phyloP scores from a whole-genome alignment of 1,140 invertebrate species.

The Trichogramma pretiosum region DNA sequence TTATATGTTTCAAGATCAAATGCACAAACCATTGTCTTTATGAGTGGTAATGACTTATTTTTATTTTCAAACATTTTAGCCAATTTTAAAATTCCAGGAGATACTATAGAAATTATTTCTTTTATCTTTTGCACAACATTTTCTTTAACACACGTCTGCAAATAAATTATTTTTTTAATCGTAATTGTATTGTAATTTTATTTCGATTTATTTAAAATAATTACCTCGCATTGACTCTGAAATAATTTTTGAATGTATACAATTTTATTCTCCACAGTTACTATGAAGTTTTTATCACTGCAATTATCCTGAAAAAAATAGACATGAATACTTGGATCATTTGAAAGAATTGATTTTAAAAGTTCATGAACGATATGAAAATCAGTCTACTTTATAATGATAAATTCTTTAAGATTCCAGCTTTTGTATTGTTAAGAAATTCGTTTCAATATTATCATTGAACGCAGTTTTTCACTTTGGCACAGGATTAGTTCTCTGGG shows the following conservation, averaged over 20 bases:
- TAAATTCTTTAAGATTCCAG: not conserved
- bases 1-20: too few relatives aligned
- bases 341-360: not conserved
- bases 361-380: not conserved
- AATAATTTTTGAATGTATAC: slow-evolving; percentile 10
- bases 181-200: not conserved
- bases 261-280: slow-evolving; percentile 16
- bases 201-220: slow-evolving; percentile 3
- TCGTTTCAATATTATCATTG: not conserved
- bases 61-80: slow-evolving; percentile 27
- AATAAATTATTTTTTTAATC: not conserved
- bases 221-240: slow-evolving; percentile 13
- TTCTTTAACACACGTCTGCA: slow-evolving; percentile 10
- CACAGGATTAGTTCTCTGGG: not conserved
- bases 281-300: slow-evolving; percentile 9
- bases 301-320: slow-evolving; percentile 12
- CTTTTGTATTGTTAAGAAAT: not conserved
- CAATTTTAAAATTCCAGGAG: slow-evolving; percentile 23
- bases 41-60: slow-evolving; percentile 17
- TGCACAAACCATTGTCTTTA: slow-evolving; percentile 22
- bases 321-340: not conserved
- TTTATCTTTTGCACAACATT: slow-evolving; percentile 6
- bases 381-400: slow-evolving; percentile 1
- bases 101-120: slow-evolving; percentile 22
- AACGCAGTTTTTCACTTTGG: not conserved